Conservation (phyloP, 2,888 invertebrate species). For the Thumatha senex region DNA sequence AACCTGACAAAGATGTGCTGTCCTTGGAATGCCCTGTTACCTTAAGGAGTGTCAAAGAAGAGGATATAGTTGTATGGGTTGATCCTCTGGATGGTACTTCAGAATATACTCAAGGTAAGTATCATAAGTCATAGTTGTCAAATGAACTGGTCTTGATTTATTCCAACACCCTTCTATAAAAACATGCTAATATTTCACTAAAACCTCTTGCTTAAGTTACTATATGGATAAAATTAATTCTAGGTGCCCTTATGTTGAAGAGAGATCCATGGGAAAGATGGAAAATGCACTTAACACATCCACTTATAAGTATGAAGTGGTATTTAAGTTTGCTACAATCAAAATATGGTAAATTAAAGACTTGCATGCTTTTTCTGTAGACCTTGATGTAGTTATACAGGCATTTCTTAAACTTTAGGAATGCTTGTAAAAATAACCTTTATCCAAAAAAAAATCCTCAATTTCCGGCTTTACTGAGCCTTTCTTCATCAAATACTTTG, state of each 20-base stretch:
- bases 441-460: background rate
- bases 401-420: conserved; percentile 15
- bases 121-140: background rate
- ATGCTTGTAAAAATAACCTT: conserved; percentile 26
- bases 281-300: conserved; percentile 81
- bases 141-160: background rate
- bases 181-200: conserved; percentile 12
- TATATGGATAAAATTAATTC: conserved; percentile 56
- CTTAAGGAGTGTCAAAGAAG: conserved; percentile 85
- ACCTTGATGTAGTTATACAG: conserved; percentile 26
- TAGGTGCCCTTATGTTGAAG: conserved; percentile 84
- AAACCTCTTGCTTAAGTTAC: too few species aligned
- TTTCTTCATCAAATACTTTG: background rate
- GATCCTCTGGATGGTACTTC: conserved; percentile 99
- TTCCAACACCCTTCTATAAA: conserved; percentile 18
- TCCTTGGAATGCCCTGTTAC: conserved; percentile 86
- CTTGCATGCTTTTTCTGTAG: conserved; percentile 35
- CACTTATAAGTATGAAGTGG: conserved; percentile 82
- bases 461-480: background rate
- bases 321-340: conserved; percentile 81
- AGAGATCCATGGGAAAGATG: conserved; percentile 81
- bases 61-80: conserved; percentile 98
- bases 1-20: conserved; percentile 87
- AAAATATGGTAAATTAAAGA: conserved; percentile 70
- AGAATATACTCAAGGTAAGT: conserved; percentile 95